Conservation (phyloP, 2,888 invertebrate species). For the Elegia similella region DNA sequence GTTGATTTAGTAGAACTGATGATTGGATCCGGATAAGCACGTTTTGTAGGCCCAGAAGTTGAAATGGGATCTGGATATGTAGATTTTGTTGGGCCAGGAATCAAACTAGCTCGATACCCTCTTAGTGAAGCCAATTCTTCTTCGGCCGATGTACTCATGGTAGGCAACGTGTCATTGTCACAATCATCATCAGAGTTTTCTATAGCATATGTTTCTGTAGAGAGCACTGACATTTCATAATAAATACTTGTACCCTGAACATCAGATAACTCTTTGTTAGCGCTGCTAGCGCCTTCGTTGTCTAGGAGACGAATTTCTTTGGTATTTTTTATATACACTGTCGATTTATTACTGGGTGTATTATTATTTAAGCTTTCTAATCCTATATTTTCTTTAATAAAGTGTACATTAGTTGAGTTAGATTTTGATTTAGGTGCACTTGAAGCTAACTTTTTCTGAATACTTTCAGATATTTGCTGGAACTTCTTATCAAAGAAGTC, state of each 20-base stretch:
- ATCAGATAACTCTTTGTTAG: conserved; percentile 66
- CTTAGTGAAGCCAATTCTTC: conserved; percentile 51
- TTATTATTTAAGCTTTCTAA: conserved; percentile 70
- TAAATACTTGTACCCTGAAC: conserved; percentile 77
- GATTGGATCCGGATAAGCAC: neutral
- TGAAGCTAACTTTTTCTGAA: conserved; percentile 72
- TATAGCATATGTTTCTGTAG: conserved; percentile 71
- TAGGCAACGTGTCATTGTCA: conserved; percentile 61
- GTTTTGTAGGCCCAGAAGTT: conserved; percentile 1
- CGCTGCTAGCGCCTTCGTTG: conserved; percentile 64
- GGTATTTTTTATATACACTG: conserved; percentile 78
- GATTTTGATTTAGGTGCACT: conserved; percentile 50
- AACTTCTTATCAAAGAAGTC: conserved; percentile 78
- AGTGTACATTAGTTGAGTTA: conserved; percentile 52
- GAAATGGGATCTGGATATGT: conserved; percentile 31
- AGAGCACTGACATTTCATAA: conserved; percentile 74
- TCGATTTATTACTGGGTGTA: conserved; percentile 70
- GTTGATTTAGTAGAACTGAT: neutral
- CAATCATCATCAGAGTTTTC: conserved; percentile 66
- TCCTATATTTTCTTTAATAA: conserved; percentile 57
- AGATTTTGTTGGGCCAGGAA: conserved; percentile 37
- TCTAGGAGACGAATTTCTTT: conserved; percentile 73
- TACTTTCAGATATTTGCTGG: conserved; percentile 75
- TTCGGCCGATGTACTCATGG: conserved; percentile 51
- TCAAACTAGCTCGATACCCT: conserved; percentile 40